Conservation (phyloP, 30 jellyfish, hydroid and myxozoan genomes). For the Clytia hemisphaerica region DNA sequence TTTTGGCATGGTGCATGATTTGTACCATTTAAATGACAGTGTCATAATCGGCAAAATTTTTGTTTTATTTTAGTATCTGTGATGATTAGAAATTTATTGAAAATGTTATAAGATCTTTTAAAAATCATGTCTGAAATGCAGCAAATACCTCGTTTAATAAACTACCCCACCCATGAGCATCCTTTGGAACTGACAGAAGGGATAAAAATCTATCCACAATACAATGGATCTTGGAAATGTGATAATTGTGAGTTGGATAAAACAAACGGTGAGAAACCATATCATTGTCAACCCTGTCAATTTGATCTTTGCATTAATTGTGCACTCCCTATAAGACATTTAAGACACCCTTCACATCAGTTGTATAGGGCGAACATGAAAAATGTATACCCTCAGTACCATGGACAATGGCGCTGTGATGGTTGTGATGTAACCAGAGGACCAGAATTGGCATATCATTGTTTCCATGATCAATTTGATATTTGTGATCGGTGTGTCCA, state of each 20-base stretch:
- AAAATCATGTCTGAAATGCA: too few relatives aligned
- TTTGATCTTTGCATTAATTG: constrained; percentile 73
- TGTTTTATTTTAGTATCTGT: too few relatives aligned
- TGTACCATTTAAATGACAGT: too few relatives aligned
- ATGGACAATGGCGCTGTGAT: constrained; percentile 93
- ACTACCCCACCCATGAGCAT: constrained; percentile 12
- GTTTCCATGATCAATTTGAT: constrained; percentile 74
- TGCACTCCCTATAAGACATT: constrained; percentile 35
- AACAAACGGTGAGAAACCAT: constrained; percentile 17
- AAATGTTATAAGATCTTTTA: too few relatives aligned
- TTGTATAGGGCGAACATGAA: constrained; percentile 48
- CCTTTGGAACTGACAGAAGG: constrained; percentile 17
- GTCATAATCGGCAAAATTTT: too few relatives aligned
- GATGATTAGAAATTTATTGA: too few relatives aligned
- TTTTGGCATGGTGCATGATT: too few relatives aligned
- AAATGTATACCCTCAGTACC: constrained; percentile 54
- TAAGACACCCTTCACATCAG: constrained; percentile 69
- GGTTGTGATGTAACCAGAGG: constrained; percentile 61
- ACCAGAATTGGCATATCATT: constrained; percentile 55
- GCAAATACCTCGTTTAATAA: too few relatives aligned
- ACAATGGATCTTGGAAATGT: constrained; percentile 31
- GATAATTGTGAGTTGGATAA: constrained; percentile 22
- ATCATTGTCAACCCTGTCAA: constrained; percentile 62
- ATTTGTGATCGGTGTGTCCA: constrained; percentile 71
- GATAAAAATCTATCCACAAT: not conserved